Percentiles rank a stretch among this genome's conserved stretches.
Evolutionary conservation across 2,113 vertebrate species (phyloP).

Genomic region (Triplophysa siluroides): DNA sequence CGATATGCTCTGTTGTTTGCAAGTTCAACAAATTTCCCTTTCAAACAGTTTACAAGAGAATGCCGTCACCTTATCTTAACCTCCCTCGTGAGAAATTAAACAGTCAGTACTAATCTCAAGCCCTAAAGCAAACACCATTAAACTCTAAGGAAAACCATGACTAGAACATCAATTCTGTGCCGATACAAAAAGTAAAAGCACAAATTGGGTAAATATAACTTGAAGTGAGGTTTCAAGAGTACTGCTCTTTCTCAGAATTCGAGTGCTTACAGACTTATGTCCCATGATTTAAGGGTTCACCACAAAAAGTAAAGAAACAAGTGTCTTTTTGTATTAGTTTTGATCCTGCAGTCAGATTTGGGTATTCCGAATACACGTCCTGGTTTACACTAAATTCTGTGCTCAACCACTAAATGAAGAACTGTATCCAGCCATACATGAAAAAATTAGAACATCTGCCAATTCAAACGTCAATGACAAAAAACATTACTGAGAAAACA

Average conservation of each 20-base stretch:
- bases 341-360: no score
- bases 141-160: conserved; percentile 15
- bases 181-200: background rate
- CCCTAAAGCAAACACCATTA: conserved; percentile 6
- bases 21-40: conserved; percentile 25
- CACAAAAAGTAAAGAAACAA: no score
- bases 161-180: background rate
- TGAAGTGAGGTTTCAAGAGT: background rate
- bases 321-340: no score
- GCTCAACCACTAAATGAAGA: background rate
- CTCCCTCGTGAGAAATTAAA: conserved; percentile 21
- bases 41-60: conserved; percentile 15
- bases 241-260: background rate
- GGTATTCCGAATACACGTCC: no score
- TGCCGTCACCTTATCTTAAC: background rate
- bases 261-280: background rate
- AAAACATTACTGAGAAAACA: no score
- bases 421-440: background rate
- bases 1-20: background rate
- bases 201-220: background rate
- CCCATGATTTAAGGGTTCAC: no score
- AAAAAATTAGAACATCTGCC: background rate
- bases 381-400: no score
- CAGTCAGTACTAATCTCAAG: conserved; percentile 13
- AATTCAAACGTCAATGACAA: background rate